phyloP scores from a whole-genome alignment of 2,888 invertebrate species.

The Agrochola lychnidis region DNA sequence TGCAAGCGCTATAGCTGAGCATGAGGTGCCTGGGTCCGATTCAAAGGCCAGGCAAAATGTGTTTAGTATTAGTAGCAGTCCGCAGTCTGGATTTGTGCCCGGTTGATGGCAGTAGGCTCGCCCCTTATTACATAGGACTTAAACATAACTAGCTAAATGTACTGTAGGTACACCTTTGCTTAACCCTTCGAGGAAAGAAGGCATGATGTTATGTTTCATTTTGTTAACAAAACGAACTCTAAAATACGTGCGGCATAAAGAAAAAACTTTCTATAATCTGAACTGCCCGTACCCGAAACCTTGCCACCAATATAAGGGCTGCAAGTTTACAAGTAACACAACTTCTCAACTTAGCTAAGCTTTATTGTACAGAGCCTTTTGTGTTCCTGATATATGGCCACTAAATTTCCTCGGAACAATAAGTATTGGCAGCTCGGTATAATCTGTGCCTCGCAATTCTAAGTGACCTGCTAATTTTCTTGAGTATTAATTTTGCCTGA shows the following conservation, averaged over 20 bases:
- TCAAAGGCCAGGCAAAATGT: too few relatives aligned
- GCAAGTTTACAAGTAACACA: constrained; percentile 51
- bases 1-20: too few relatives aligned
- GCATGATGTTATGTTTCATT: not conserved
- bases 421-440: constrained; percentile 67
- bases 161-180: not conserved
- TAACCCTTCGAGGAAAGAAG: not conserved
- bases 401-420: constrained; percentile 77
- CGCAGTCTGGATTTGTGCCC: too few relatives aligned
- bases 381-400: constrained; percentile 78
- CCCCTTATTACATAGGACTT: too few relatives aligned
- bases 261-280: constrained; percentile 18
- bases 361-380: constrained; percentile 70
- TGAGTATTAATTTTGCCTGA: constrained; percentile 42
- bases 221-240: not conserved
- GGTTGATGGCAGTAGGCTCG: too few relatives aligned
- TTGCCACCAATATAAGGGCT: constrained; percentile 50
- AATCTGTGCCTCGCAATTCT: constrained; percentile 52
- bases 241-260: not conserved
- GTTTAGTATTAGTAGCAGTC: too few relatives aligned
- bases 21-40: too few relatives aligned
- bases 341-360: constrained; percentile 60
- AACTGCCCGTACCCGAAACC: constrained; percentile 35
- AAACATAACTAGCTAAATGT: too few relatives aligned
- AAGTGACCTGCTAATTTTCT: constrained; percentile 60